Evolutionary conservation across 2,113 vertebrate species (phyloP).

Genomic region (Sylvicapra grimmia): DNA sequence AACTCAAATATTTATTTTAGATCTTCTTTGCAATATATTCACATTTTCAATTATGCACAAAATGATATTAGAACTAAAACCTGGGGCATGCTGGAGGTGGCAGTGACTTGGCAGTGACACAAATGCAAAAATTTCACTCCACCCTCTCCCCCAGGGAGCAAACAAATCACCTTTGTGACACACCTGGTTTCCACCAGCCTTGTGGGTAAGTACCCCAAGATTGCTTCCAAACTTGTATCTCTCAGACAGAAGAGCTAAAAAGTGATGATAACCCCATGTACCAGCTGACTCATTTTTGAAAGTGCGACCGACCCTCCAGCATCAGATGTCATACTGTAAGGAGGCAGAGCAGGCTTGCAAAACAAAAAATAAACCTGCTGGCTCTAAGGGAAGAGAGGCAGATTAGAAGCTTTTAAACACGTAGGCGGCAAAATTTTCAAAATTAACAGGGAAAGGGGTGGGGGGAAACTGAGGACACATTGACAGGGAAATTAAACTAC

Average conservation of each 20-base stretch:
- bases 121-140: conserved; percentile 11
- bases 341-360: conserved; percentile 45
- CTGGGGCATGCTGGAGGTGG: not conserved
- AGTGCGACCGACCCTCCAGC: conserved; percentile 18
- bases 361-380: conserved; percentile 54
- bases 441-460: conserved; percentile 41
- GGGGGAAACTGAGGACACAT: not conserved
- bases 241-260: conserved; percentile 36
- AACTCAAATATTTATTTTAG: not conserved
- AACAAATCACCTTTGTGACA: conserved; percentile 41
- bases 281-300: conserved; percentile 41
- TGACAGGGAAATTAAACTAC: not conserved
- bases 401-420: conserved; percentile 49
- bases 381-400: conserved; percentile 40
- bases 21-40: not conserved
- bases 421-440: conserved; percentile 39
- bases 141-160: conserved; percentile 44
- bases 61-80: not conserved
- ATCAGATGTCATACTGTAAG: conserved; percentile 39
- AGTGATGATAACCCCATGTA: conserved; percentile 19
- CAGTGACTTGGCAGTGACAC: conserved; percentile 30
- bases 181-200: conserved; percentile 26
- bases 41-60: not conserved
- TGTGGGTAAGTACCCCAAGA: conserved; percentile 22
- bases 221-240: conserved; percentile 16